A percentile compares a stretch with the other conserved stretches of the same genome.
Evolutionary conservation across 2,888 invertebrate species (phyloP).

Genomic region (Hipparchia sbordonii): DNA sequence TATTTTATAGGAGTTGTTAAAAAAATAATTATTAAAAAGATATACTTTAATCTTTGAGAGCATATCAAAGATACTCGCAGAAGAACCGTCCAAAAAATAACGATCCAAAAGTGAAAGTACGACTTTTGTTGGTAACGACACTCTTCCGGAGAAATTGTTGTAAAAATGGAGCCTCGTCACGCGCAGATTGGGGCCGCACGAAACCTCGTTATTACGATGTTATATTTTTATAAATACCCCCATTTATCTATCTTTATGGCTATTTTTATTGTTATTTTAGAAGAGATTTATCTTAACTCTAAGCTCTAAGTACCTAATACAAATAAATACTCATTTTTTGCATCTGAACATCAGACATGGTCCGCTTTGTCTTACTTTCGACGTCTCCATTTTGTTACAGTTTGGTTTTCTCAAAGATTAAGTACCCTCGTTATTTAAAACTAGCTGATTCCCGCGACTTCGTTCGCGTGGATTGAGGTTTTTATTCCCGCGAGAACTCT

Average conservation of each 20-base stretch:
- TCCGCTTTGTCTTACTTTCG: too few relatives aligned
- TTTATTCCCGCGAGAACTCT: too few relatives aligned
- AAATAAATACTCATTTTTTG: neutral
- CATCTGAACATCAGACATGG: neutral
- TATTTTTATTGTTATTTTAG: conserved; percentile 5
- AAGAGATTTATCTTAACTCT: conserved; percentile 1
- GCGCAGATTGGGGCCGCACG: conserved; percentile 18
- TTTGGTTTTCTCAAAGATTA: too few relatives aligned
- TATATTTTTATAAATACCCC: neutral
- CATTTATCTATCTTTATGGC: conserved; percentile 10
- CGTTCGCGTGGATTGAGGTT: too few relatives aligned
- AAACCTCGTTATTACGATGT: neutral
- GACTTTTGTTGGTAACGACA: neutral
- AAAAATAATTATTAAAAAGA: too few relatives aligned
- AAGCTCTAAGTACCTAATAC: neutral
- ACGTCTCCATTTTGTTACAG: too few relatives aligned
- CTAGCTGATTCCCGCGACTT: too few relatives aligned
- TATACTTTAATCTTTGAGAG: neutral
- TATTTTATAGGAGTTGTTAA: too few relatives aligned
- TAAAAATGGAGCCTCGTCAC: conserved; percentile 20
- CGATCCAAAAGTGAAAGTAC: conserved; percentile 13
- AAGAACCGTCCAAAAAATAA: neutral
- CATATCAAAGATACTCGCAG: neutral
- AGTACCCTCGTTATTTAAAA: too few relatives aligned
- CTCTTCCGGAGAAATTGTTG: conserved; percentile 21